A percentile compares a stretch with the other conserved stretches of the same genome.
These are phyloP conservation scores for Hemibates koningsi DNA, from an alignment of 2,113 vertebrate genomes.

Conservation along the genomic window DNA sequence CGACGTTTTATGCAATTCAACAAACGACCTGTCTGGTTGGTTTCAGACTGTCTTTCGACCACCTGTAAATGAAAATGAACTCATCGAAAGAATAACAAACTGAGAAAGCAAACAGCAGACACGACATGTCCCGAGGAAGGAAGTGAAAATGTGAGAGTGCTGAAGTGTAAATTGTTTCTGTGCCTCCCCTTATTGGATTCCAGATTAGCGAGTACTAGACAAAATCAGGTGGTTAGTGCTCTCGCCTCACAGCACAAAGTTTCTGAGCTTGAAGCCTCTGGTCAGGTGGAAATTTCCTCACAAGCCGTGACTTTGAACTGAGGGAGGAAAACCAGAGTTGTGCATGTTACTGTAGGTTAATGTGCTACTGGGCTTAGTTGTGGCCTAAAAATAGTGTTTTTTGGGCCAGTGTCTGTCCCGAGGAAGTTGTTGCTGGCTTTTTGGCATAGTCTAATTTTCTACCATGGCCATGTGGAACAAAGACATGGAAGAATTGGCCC, in stretches of 20 bases:
- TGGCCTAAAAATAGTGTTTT: background rate
- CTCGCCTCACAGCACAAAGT: background rate
- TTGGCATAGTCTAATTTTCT: fast-evolving
- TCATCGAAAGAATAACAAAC: background rate
- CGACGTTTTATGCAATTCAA: background rate
- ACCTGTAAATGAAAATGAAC: background rate
- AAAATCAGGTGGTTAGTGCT: background rate
- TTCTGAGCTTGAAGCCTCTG: background rate
- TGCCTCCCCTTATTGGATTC: background rate
- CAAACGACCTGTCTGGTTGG: background rate
- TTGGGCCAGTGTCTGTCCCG: background rate
- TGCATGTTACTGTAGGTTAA: background rate
- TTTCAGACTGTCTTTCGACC: background rate
- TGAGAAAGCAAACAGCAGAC: background rate
- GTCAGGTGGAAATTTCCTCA: background rate
- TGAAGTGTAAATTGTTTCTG: background rate
- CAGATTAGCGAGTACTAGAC: background rate
- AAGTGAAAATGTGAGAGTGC: background rate
- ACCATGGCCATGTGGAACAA: background rate
- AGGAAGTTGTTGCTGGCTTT: background rate
- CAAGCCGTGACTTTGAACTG: background rate
- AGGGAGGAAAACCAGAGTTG: background rate
- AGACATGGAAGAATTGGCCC: background rate
- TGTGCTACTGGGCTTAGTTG: fast-evolving
- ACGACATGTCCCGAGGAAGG: background rate